Base-by-base conservation (phyloP, 1,140 invertebrate genomes). In the Aphelenchoides fujianensis region DNA sequence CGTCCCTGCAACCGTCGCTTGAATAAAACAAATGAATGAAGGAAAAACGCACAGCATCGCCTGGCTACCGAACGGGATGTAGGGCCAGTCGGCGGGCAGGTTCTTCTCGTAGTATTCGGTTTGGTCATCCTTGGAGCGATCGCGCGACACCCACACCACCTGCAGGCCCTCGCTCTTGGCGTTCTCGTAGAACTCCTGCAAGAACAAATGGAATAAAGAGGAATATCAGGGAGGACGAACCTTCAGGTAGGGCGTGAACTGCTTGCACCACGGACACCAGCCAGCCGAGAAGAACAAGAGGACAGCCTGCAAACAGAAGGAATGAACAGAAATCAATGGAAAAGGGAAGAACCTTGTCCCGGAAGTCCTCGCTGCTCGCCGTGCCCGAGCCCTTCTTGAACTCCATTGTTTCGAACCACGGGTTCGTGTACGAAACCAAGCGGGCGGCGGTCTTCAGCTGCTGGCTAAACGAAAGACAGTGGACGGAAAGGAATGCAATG, bases 151-250 rank as follows among this genome's bases (percentile, higher is more conserved):
- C 74, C 74, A 75, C 19, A 75, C 73, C 35, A 75, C 74, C 36
- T 75, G 63, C 1, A 75, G 30, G 23, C 55, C 73, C 0, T 75
- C 34, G 32, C 73, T 35, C 32, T 75, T 76, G 5, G 76, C 74
- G n/a, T 76, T 35, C 59, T 75, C 69, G 32, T 75, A 75, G 54
- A 75, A 75, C 53, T 76, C 41, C 71, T 72, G 74, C 16, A 27
- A 70, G 9, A 69, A n/a, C 12, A 16, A n/a, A n/a, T n/a, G n/a
- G n/a, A n/a, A n/a, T n/a, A 12, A n/a, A 53, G 41, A 16, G 7
- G 5, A 5, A 3, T 12, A 67, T 5, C 5, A 64, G 68, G n/a
- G n/a, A n/a, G n/a, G n/a, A 63, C 53, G 68, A 64, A 70, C 68
- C 66, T 69, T 70, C n/a, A 70, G 19, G 27, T 72, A 62, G 27